Base-by-base conservation (phyloP, 2,113 vertebrate genomes). In the Lampris incognitus region DNA sequence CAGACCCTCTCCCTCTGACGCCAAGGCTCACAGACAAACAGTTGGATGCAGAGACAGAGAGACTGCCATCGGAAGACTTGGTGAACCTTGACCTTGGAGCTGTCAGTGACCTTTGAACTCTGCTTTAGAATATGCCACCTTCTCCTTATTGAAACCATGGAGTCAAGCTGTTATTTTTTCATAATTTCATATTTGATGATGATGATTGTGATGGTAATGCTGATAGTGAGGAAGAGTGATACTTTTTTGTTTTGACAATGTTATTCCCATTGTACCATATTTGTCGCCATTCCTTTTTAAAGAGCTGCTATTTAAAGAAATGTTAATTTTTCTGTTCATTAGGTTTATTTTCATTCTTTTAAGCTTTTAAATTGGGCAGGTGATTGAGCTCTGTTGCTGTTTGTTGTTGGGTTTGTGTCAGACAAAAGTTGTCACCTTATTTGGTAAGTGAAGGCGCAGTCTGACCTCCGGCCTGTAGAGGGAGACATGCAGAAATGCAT, bases 231-330 rank as follows among this genome's bases (percentile, higher is more conserved):
- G 58, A 69, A 54, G 73, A 79, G 37, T 9, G 65, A 74, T 76
- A 8, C 68, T 50, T 60, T 76, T 55, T 85, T 50, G 24, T 78
- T 74, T 84, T 61, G 67, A 65, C 61, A n/a, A 83, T 69, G 57
- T 87, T 78, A 57, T 79, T 84, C 84, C 81, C 84, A 54, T 89
- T 85, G 70, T 88, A 69, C 76, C 78, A 75, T 76, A 79, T 86
- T 88, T 88, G 82, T 92, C 81, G 66, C 87, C 82, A 89, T 91
- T 93, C 84, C 85, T 87, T 90, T 84, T 90, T 93, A 71, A 93
- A 92, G 81, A 92, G 93, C 93, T 95, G 93, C 93, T 94, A 94
- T 94, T 93, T 90, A 87, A 91, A 87, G 76, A 86, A 63, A 85
- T 38, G 52, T 86, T 41, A 52, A 52, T 62, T 64, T 80, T 70